Percentiles rank a stretch among this genome's conserved stretches.
phyloP scores from a whole-genome alignment of 2,888 invertebrate species.

The Kryphioiulus occultus region DNA sequence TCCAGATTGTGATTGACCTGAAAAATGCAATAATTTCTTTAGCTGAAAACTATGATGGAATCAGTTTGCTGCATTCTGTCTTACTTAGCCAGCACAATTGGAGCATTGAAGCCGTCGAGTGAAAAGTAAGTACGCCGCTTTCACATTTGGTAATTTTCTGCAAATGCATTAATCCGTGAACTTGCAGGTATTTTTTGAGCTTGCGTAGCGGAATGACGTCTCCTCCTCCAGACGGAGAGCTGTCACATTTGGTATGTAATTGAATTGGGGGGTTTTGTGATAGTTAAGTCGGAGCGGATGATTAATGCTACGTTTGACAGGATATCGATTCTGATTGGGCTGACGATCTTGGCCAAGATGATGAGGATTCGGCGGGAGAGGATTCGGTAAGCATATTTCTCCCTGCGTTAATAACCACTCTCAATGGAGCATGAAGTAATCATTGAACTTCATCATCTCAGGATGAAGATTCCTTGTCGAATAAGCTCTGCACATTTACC shows the following conservation, averaged over 20 bases:
- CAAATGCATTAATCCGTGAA: background rate
- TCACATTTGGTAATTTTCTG: background rate
- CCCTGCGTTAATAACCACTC: conserved; percentile 29
- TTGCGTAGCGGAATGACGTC: conserved; percentile 57
- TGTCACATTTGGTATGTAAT: conserved; percentile 55
- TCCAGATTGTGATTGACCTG: background rate
- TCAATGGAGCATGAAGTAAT: conserved; percentile 37
- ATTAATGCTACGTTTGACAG: conserved; percentile 28
- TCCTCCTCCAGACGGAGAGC: conserved; percentile 55
- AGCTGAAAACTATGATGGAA: conserved; percentile 62
- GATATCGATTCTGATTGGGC: conserved; percentile 80
- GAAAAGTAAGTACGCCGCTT: conserved; percentile 57
- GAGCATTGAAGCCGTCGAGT: conserved; percentile 65
- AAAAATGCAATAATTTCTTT: conserved; percentile 42
- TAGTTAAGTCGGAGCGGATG: background rate
- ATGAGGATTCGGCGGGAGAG: conserved; percentile 90
- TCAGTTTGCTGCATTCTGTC: conserved; percentile 80
- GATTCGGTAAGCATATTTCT: conserved; percentile 70
- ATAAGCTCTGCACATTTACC: conserved; percentile 94
- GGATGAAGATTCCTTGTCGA: conserved; percentile 88
- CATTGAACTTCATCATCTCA: conserved; percentile 60
- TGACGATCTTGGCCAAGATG: conserved; percentile 83
- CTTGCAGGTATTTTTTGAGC: background rate
- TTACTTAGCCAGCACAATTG: conserved; percentile 80
- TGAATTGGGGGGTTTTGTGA: conserved; percentile 39